A percentile compares a stretch with the other conserved stretches of the same genome.
Evolutionary conservation across 2,113 vertebrate genomes (phyloP).

Genomic region (Ceuthmochares aereus): DNA sequence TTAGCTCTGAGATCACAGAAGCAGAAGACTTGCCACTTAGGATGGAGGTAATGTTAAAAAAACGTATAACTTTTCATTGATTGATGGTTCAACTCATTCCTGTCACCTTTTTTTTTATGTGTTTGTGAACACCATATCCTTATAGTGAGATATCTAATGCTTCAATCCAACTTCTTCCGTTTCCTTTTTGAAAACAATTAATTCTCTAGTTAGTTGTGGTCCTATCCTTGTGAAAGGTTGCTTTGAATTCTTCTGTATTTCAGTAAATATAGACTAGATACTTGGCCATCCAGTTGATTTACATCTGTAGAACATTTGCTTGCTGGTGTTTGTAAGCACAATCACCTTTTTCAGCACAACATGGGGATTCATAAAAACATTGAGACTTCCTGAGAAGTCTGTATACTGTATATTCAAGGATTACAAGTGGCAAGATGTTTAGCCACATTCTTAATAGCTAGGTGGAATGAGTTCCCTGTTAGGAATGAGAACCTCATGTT

Average conservation of each 20-base stretch:
- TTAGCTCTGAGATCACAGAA: constrained; percentile 92
- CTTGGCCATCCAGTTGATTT: neutral
- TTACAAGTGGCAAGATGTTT: neutral
- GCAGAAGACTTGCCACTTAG: constrained; percentile 86
- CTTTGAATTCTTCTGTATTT: neutral
- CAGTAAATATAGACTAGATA: neutral
- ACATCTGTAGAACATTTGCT: neutral
- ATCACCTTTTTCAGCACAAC: neutral
- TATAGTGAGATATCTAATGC: neutral
- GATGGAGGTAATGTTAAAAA: constrained; percentile 81
- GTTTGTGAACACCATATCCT: neutral
- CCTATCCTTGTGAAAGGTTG: neutral
- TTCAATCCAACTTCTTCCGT: neutral
- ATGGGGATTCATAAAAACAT: neutral
- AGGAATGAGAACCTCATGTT: neutral
- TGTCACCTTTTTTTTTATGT: rapidly evolving
- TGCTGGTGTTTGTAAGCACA: neutral
- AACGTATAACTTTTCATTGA: neutral
- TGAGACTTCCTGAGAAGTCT: neutral
- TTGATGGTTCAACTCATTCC: neutral
- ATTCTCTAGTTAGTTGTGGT: neutral
- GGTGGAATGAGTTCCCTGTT: neutral
- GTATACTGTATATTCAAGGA: neutral
- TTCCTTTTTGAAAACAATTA: neutral
- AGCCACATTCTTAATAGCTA: neutral